These are phyloP conservation scores for Drosophila setosimentum DNA, from an alignment of 2,888 invertebrate species.

Conservation along the genomic window DNA sequence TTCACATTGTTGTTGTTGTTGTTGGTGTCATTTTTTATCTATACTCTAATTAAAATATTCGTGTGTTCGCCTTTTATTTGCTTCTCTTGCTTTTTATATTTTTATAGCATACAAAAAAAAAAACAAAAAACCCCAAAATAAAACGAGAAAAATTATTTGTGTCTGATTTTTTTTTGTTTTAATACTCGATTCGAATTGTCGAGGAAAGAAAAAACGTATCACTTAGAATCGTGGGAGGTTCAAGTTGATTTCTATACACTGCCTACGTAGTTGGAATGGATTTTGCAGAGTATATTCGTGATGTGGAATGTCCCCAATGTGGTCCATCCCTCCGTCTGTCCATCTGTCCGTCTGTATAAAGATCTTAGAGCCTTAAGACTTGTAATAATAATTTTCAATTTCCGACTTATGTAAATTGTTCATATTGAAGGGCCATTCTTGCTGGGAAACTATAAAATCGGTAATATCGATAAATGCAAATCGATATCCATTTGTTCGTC, in stretches of 20 bases:
- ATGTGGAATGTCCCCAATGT: not conserved
- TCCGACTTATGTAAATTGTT: not conserved
- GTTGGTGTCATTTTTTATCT: slow-evolving; percentile 72
- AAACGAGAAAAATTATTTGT: slow-evolving; percentile 41
- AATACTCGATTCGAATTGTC: not conserved
- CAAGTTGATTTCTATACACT: slow-evolving; percentile 56
- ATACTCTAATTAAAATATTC: slow-evolving; percentile 82
- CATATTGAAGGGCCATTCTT: fast-evolving
- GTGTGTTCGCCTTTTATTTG: slow-evolving; percentile 55
- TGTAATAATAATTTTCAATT: fast-evolving
- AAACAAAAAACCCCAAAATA: slow-evolving; percentile 35
- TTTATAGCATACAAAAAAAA: slow-evolving; percentile 41
- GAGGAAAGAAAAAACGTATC: not conserved
- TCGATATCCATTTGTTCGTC: not conserved
- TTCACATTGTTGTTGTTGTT: slow-evolving; percentile 27
- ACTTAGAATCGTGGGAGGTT: slow-evolving; percentile 68
- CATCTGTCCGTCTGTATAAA: no score
- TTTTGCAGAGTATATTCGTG: not conserved
- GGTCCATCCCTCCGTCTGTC: fast-evolving
- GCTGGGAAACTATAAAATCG: not conserved
- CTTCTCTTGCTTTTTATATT: slow-evolving; percentile 38
- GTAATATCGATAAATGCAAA: not conserved
- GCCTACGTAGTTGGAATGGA: not conserved
- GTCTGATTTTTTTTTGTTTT: slow-evolving; percentile 18
- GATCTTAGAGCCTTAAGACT: not conserved